Conservation (phyloP, 2,888 invertebrate genomes). For the Xanthia togata region DNA sequence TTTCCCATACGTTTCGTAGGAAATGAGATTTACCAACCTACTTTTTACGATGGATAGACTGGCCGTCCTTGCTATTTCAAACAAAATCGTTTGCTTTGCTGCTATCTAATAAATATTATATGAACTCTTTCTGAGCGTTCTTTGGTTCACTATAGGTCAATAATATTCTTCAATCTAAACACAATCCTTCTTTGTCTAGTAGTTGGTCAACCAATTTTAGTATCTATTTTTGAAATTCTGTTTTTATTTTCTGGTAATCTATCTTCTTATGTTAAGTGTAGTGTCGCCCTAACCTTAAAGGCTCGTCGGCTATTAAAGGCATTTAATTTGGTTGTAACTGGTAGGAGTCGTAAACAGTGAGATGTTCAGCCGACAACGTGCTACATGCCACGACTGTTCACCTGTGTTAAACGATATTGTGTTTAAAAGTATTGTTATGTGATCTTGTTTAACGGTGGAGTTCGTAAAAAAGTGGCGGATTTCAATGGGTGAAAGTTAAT, state of each 20-base stretch:
- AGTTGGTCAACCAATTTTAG: no score
- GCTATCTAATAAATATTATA: neutral
- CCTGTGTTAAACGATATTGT: neutral
- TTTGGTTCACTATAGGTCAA: neutral
- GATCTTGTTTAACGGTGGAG: neutral
- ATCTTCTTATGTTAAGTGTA: slow-evolving; percentile 1
- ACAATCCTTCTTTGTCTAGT: no score
- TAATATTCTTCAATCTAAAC: no score
- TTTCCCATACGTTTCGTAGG: no score
- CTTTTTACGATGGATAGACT: no score
- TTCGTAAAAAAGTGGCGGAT: neutral
- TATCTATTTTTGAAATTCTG: neutral
- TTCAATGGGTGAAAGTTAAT: neutral
- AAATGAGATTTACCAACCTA: no score
- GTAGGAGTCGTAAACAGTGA: slow-evolving; percentile 31
- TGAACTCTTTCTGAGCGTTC: neutral
- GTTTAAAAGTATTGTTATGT: neutral
- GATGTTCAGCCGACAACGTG: slow-evolving; percentile 14
- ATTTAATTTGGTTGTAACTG: slow-evolving; percentile 53
- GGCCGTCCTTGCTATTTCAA: no score
- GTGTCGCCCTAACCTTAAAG: neutral
- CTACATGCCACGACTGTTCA: neutral
- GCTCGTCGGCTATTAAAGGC: slow-evolving; percentile 44
- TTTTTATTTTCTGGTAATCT: neutral
- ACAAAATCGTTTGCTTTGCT: neutral